Evolutionary conservation across 1,140 invertebrate species (phyloP).

Genomic region (Drosophila sulfurigaster): DNA sequence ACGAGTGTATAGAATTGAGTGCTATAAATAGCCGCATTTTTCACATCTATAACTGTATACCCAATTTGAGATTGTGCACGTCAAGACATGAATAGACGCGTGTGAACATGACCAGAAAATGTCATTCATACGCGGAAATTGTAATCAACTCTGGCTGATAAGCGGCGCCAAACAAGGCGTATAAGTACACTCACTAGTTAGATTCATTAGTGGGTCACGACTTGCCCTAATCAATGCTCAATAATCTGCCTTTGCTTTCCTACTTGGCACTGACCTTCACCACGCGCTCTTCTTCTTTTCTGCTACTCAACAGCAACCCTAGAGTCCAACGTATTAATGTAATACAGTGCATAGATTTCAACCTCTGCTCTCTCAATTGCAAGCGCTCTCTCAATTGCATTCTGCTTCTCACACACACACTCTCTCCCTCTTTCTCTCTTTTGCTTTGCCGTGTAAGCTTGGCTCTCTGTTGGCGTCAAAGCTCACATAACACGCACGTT

Average conservation of each 20-base stretch:
- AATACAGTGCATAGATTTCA: constrained; percentile 17
- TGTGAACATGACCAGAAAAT: constrained; percentile 14
- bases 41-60: constrained; percentile 43
- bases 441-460: constrained; percentile 14
- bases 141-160: constrained; percentile 14
- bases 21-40: constrained; percentile 61
- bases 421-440: constrained; percentile 11
- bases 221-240: constrained; percentile 28
- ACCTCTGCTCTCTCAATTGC: constrained; percentile 2
- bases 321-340: constrained; percentile 15
- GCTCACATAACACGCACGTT: constrained; percentile 54
- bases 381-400: constrained; percentile 20
- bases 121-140: constrained; percentile 20
- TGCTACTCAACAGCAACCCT: neutral
- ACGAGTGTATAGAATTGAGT: constrained; percentile 9
- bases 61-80: constrained; percentile 44
- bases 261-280: constrained; percentile 49
- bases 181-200: neutral
- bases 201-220: constrained; percentile 35
- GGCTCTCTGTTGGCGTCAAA: constrained; percentile 27
- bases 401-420: neutral
- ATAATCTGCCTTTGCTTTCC: neutral
- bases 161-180: constrained; percentile 6
- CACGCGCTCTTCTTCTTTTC: constrained; percentile 24
- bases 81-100: constrained; percentile 32